Conservation (phyloP, 2,888 invertebrate species). For the Malthinus seriepunctatus region DNA sequence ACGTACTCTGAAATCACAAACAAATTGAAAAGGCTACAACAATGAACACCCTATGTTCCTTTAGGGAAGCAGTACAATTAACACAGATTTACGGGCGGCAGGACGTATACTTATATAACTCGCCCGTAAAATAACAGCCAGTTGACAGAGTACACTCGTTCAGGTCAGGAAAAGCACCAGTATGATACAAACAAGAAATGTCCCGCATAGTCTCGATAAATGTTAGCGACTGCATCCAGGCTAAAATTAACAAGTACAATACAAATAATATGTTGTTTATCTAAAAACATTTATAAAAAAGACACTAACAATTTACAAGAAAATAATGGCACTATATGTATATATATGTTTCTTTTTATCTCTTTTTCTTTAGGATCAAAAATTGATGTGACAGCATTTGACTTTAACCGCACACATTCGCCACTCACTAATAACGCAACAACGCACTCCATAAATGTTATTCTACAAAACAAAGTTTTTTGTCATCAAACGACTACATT, state of each 20-base stretch:
- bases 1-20: conserved; percentile 54
- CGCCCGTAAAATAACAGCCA: conserved; percentile 47
- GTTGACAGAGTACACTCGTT: conserved; percentile 53
- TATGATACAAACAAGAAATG: conserved; percentile 50
- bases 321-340: conserved; percentile 56
- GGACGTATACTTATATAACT: conserved; percentile 20
- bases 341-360: conserved; percentile 34
- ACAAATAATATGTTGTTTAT: conserved; percentile 54
- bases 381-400: conserved; percentile 32
- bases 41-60: conserved; percentile 57
- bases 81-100: conserved; percentile 43
- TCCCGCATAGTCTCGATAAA: conserved; percentile 46
- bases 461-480: conserved; percentile 35
- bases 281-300: conserved; percentile 58
- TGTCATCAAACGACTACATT: conserved; percentile 46
- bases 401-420: conserved; percentile 47
- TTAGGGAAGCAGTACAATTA: conserved; percentile 55
- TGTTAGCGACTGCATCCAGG: conserved; percentile 53
- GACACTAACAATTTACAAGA: conserved; percentile 55
- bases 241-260: conserved; percentile 56
- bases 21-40: conserved; percentile 56
- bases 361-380: conserved; percentile 22
- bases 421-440: conserved; percentile 37
- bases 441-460: conserved; percentile 42
- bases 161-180: conserved; percentile 53